phyloP scores from a whole-genome alignment of 1,140 invertebrate species.

The Dryas iulia region DNA sequence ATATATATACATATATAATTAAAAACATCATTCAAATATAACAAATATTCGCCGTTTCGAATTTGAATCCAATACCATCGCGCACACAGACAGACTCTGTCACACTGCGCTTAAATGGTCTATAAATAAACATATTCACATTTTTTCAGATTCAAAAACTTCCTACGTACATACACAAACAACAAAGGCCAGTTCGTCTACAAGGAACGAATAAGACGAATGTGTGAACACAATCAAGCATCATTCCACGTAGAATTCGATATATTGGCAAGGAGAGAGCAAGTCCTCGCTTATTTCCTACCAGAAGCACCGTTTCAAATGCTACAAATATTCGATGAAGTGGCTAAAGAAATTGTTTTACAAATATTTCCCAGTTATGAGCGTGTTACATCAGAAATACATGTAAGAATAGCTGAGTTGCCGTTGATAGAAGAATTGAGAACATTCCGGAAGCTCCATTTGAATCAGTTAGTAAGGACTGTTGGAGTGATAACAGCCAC shows the following conservation, averaged over 20 bases:
- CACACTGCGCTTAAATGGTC: too few relatives aligned
- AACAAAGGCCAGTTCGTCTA: conserved; percentile 94
- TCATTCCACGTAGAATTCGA: conserved; percentile 98
- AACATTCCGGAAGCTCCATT: conserved; percentile 96
- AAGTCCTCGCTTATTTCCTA: conserved; percentile 97
- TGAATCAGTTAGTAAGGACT: conserved; percentile 96
- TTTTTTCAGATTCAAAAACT: conserved; percentile 90
- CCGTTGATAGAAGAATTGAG: conserved; percentile 97
- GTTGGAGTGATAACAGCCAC: conserved; percentile 97
- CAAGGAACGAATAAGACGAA: conserved; percentile 94
- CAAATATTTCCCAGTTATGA: conserved; percentile 98
- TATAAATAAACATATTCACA: neutral
- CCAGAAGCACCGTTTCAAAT: conserved; percentile 98
- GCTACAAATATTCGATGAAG: conserved; percentile 96
- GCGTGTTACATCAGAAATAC: conserved; percentile 94
- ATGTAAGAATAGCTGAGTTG: conserved; percentile 96
- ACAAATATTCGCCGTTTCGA: too few relatives aligned
- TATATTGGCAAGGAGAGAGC: conserved; percentile 92
- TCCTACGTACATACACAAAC: conserved; percentile 94
- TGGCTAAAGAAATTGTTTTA: conserved; percentile 96
- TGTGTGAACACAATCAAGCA: conserved; percentile 95
- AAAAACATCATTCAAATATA: too few relatives aligned
- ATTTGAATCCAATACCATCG: too few relatives aligned
- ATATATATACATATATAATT: too few relatives aligned
- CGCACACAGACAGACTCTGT: too few relatives aligned